Evolutionary conservation across 2,113 vertebrate species (phyloP).

Genomic region (Ardeotis arabs): DNA sequence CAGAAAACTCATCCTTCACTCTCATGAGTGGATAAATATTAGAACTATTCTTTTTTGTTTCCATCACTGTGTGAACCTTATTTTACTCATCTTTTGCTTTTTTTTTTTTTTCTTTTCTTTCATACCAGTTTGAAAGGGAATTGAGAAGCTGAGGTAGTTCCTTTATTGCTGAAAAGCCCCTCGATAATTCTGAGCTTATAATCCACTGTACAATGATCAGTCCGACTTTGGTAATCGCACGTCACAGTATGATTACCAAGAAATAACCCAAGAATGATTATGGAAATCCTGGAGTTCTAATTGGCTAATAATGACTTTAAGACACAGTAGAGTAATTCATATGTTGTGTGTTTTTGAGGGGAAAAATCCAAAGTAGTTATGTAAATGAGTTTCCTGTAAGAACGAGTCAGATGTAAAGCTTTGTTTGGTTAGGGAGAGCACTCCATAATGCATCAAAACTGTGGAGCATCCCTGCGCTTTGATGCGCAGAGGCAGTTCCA

Average conservation of each 20-base stretch:
- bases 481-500: neutral
- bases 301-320: constrained; percentile 65
- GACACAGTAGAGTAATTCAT: constrained; percentile 47
- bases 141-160: neutral
- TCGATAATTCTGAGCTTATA: constrained; percentile 27
- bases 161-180: constrained; percentile 16
- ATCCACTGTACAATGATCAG: neutral
- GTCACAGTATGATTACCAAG: constrained; percentile 36
- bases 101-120: neutral
- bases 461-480: neutral
- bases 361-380: constrained; percentile 49
- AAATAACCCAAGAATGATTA: constrained; percentile 61
- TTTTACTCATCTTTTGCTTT: neutral
- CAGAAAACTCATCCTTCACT: neutral
- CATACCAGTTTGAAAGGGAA: neutral
- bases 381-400: constrained; percentile 52
- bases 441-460: constrained; percentile 10
- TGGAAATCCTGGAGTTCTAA: constrained; percentile 59
- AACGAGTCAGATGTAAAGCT: constrained; percentile 36
- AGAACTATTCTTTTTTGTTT: neutral
- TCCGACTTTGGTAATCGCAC: neutral
- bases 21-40: neutral
- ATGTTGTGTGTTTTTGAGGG: constrained; percentile 40
- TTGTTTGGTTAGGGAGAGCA: neutral
- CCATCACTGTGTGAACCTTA: neutral